Conservation (phyloP, 2,797 vertebrate genomes). For the Oreonectes daqikongensis region DNA sequence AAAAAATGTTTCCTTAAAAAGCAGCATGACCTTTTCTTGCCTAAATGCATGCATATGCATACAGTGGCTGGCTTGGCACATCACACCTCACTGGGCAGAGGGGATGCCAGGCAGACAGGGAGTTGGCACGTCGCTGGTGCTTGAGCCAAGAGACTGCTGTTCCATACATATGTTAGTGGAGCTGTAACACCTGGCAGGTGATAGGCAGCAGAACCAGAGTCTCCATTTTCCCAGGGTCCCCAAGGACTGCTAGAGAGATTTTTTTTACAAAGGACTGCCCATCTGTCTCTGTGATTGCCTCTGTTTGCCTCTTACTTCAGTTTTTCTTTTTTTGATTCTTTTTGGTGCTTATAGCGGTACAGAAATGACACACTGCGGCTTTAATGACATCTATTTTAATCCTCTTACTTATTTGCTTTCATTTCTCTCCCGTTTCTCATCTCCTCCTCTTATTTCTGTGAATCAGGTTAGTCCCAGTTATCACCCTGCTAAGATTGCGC, state of each 20-base stretch:
- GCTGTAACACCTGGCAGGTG: conserved; percentile 51
- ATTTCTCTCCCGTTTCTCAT: not conserved
- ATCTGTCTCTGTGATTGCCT: conserved; percentile 30
- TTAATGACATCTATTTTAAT: conserved; percentile 10
- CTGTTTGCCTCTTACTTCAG: not conserved
- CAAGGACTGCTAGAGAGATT: conserved; percentile 22
- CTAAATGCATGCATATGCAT: conserved; percentile 2
- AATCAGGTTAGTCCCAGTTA: not conserved
- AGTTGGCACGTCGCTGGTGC: conserved; percentile 33
- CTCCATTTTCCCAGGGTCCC: conserved; percentile 15
- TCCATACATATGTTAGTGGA: conserved; percentile 53
- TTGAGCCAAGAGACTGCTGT: conserved; percentile 40
- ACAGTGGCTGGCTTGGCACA: conserved; percentile 40
- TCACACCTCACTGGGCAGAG: conserved; percentile 29
- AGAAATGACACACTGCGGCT: not conserved
- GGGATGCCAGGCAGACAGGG: conserved; percentile 38
- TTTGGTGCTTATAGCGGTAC: not conserved
- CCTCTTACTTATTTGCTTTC: conserved; percentile 12
- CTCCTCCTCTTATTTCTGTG: conserved; percentile 16
- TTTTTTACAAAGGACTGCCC: conserved; percentile 18
- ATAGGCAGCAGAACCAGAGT: conserved; percentile 31
- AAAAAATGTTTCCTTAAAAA: not conserved
- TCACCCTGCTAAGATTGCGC: not conserved
- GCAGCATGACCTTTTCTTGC: not conserved
- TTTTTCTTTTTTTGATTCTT: not conserved